Base-by-base conservation (phyloP, 2,797 vertebrate species). In the Pterois miles region DNA sequence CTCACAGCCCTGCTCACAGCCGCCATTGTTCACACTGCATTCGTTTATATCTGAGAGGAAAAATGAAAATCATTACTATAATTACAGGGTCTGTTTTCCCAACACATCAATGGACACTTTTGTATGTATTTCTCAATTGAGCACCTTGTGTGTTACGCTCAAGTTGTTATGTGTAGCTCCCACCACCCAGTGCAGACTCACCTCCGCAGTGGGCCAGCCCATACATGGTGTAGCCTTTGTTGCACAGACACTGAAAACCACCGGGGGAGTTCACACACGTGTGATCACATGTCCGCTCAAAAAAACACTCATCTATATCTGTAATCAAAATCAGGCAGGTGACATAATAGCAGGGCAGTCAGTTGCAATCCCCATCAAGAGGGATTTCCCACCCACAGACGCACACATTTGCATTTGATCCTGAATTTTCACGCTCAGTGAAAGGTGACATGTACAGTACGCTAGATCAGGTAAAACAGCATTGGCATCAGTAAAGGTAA, bases 261-360 rank as follows among this genome's bases (percentile, higher is more conserved):
- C 98, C 98, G 0, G 96, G 95, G 80, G 96, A 94, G 94, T 99
- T 99, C 93, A 97, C 94, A 95, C 98, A 99, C 31, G 90, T 97
- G 94, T 99, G 98, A 94, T 97, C 98, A 63, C 98, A 99, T 10
- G 96, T 97, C 89, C 98, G 95, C 86, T 99, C 97, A 75, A 99
- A 98, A 81, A 96, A 98, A 92, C 98, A 99, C 89, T 99, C 98
- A 31, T 99, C 98, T 81, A 99, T 94, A 95, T 99, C 98, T 99
- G 96, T 87, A 96, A 94, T 95, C 87, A 94, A 71, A 92, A 92
- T 82, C 75, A 92, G 69, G 58, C 57, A 81, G 86, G 85, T 82
- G 88, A 88, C 65, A 92, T 92, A 89, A 89, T 87, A 89, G 90
- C 82, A 88, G 82, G 69, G 89, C 85, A 88, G 84, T 84, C 60